Percentiles rank a stretch among this genome's conserved stretches.
These are phyloP conservation scores for Eonycteris spelaea DNA, from an alignment of 2,113 vertebrate genomes.

Conservation along the genomic window DNA sequence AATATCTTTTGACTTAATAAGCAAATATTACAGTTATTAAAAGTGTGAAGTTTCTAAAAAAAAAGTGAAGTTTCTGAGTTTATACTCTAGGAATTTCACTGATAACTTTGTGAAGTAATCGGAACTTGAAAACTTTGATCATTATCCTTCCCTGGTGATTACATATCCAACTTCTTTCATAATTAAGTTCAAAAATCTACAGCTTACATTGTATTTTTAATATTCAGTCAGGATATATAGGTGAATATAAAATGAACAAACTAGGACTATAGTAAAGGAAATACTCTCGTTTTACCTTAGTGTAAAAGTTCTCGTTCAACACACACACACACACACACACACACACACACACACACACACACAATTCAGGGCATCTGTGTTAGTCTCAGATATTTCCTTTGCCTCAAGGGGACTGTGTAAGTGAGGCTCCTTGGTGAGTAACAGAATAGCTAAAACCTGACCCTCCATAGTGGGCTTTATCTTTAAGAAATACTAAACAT, in stretches of 20 bases:
- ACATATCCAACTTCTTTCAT: background rate
- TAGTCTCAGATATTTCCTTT: background rate
- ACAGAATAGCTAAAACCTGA: background rate
- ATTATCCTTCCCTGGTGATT: background rate
- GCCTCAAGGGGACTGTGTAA: background rate
- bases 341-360: background rate
- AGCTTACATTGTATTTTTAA: background rate
- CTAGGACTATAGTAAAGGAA: background rate
- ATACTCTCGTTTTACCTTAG: background rate
- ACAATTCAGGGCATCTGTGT: background rate
- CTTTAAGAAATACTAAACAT: background rate
- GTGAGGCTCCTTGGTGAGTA: background rate
- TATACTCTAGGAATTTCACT: constrained; percentile 10
- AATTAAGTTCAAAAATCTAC: background rate
- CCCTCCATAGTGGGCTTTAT: background rate
- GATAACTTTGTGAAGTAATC: background rate
- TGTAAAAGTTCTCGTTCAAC: background rate
- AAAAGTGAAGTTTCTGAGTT: background rate
- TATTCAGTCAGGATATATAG: background rate
- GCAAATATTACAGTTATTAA: background rate
- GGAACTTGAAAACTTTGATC: constrained; percentile 7
- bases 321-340: too few species aligned
- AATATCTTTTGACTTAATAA: background rate
- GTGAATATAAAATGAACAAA: background rate
- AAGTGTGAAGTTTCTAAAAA: background rate